Evolutionary conservation across 2,888 invertebrate genomes (phyloP).

Genomic region (Rhagonycha fulva): DNA sequence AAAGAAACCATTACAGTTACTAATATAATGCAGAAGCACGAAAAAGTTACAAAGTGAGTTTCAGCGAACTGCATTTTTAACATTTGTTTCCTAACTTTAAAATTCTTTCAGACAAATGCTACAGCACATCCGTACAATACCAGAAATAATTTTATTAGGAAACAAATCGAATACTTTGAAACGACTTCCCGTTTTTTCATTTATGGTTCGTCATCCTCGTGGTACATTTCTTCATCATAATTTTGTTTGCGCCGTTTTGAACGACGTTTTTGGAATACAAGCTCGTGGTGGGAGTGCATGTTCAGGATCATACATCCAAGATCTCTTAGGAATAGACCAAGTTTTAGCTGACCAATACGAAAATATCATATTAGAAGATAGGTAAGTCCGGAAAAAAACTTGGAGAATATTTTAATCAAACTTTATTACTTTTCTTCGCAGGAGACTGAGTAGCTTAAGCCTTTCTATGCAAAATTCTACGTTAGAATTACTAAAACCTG

Average conservation of each 20-base stretch:
- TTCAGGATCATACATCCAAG: slow-evolving; percentile 83
- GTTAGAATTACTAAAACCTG: slow-evolving; percentile 78
- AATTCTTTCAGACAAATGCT: slow-evolving; percentile 70
- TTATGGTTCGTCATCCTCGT: slow-evolving; percentile 80
- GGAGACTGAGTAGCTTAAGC: slow-evolving; percentile 56
- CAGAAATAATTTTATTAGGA: slow-evolving; percentile 79
- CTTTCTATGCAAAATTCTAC: slow-evolving; percentile 55
- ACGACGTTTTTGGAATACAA: slow-evolving; percentile 91
- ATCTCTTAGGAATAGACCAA: slow-evolving; percentile 81
- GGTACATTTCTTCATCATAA: slow-evolving; percentile 89
- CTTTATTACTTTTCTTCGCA: slow-evolving; percentile 34
- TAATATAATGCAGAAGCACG: slow-evolving; percentile 72
- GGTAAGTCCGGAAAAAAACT: slow-evolving; percentile 42
- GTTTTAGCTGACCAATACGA: slow-evolving; percentile 77
- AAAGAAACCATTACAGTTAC: slow-evolving; percentile 79
- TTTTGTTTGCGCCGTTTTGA: slow-evolving; percentile 82
- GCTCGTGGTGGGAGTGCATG: slow-evolving; percentile 80
- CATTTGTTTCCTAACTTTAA: not conserved
- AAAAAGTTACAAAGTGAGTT: slow-evolving; percentile 73
- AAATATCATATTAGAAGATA: slow-evolving; percentile 66
- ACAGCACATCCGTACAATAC: slow-evolving; percentile 77
- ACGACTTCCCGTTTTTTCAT: slow-evolving; percentile 81
- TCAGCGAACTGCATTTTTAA: not conserved
- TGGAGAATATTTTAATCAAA: slow-evolving; percentile 7
- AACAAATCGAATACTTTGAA: slow-evolving; percentile 68